Percentiles rank a stretch among this genome's conserved stretches.
Evolutionary conservation across 2,888 invertebrate species (phyloP).

Genomic region (Zeuzera pyrina): DNA sequence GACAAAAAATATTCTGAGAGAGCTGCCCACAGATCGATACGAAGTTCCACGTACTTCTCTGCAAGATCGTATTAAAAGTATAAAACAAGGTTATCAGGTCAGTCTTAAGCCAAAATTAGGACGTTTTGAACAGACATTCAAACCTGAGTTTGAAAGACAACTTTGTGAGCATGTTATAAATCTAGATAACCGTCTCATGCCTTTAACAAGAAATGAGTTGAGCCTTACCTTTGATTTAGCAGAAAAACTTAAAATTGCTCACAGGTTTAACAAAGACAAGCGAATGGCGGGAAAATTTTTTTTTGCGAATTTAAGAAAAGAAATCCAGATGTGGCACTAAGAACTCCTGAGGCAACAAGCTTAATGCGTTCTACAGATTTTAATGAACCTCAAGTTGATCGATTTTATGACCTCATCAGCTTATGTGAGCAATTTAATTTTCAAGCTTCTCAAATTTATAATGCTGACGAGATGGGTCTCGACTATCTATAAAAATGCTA

Average conservation of each 20-base stretch:
- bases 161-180: slow-evolving; percentile 9
- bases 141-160: slow-evolving; percentile 9
- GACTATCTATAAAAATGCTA: slow-evolving; percentile 7
- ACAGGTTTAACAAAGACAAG: slow-evolving; percentile 6
- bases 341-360: slow-evolving; percentile 10
- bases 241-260: slow-evolving; percentile 8
- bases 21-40: slow-evolving; percentile 4
- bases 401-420: slow-evolving; percentile 7
- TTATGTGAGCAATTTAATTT: slow-evolving; percentile 8
- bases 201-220: slow-evolving; percentile 9
- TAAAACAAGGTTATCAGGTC: slow-evolving; percentile 9
- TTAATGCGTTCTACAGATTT: slow-evolving; percentile 8
- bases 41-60: slow-evolving; percentile 7
- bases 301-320: slow-evolving; percentile 7
- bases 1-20: slow-evolving; percentile 2
- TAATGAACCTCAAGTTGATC: slow-evolving; percentile 11
- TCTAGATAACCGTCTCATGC: slow-evolving; percentile 9
- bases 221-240: slow-evolving; percentile 8
- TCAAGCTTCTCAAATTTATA: slow-evolving; percentile 7
- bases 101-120: slow-evolving; percentile 11
- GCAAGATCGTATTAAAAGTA: slow-evolving; percentile 10
- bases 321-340: slow-evolving; percentile 9
- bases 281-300: slow-evolving; percentile 2
- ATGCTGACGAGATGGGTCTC: slow-evolving; percentile 10
- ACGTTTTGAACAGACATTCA: slow-evolving; percentile 9